Base-by-base conservation (phyloP, 2,113 vertebrate genomes). In the Xenus cinereus region DNA sequence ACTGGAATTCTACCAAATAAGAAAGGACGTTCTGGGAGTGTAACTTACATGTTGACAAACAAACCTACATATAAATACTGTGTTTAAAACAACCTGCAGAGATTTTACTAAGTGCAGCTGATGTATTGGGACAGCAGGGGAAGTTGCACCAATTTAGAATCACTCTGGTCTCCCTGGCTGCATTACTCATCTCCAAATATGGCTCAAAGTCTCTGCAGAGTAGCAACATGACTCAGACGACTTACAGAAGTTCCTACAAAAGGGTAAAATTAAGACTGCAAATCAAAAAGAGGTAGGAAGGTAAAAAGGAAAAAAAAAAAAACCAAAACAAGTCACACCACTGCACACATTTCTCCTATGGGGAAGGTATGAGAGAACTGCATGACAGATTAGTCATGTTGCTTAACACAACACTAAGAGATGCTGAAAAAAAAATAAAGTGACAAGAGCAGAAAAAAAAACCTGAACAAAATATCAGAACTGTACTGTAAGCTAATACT, bases 231-330 rank as follows among this genome's bases (percentile, higher is more conserved):
- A 95, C 37, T 95, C 84, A 95, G 48, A 76, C 1, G 2, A 59
- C 51, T 96, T 95, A 69, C 45, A 93, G 45, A 94, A 91, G 53
- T 76, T 94, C 45, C 26, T 82, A 35, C 48, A 75, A 83, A 57
- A 26, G 30, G 26, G 28, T 67, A 75, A 83, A 76, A 93, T 64
- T 66, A 92, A 91, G 69, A 62, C 45, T 72, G 69, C 51, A 95
- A 92, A 94, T 91, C 50, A 90, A 90, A 82, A 11, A 68, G 12
- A 50, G 7, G 37, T 46, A 78, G 32, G 33, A 66, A 51, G 19
- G 6, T 28, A 26, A 12, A 15, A 24, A 75, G 7, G 14, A 33
- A 10, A 28, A 35, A 35, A n/a, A 24, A 56, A 63, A 43, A 4
- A 2, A 41, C 19, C 33, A 76, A 79, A 89, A 27, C 32, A 94